These are phyloP conservation scores for Indicator maculatus DNA, from an alignment of 2,113 vertebrate species.

Conservation along the genomic window DNA sequence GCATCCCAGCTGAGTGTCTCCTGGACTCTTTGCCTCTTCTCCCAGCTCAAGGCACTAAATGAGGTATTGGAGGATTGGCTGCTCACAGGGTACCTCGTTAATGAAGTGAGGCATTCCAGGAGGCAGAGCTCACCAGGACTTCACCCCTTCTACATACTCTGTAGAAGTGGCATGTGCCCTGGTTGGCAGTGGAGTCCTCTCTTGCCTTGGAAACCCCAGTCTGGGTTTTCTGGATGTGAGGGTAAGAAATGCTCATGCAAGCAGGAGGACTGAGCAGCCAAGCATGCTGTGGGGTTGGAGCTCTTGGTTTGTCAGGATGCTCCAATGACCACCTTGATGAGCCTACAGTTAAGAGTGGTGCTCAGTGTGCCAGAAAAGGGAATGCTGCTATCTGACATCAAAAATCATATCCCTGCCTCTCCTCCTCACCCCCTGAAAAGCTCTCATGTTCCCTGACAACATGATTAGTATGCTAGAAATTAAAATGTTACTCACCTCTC, in stretches of 20 bases:
- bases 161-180: not conserved
- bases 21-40: not conserved
- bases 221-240: not conserved
- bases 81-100: not conserved
- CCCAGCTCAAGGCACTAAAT: not conserved
- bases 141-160: not conserved
- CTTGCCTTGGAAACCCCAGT: not conserved
- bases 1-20: not conserved
- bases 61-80: not conserved
- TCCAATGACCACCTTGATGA: not conserved
- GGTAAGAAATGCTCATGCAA: not conserved
- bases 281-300: not conserved
- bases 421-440: not conserved
- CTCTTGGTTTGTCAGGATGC: not conserved
- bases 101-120: not conserved
- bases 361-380: not conserved
- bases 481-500: constrained; percentile 59
- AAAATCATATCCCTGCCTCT: not conserved
- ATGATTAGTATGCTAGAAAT: constrained; percentile 22
- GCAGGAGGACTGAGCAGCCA: not conserved
- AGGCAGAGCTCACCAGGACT: not conserved
- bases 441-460: not conserved
- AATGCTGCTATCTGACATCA: not conserved
- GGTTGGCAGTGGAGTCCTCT: not conserved
- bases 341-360: not conserved